These are phyloP conservation scores for Gorilla gorilla DNA, from an alignment of 2,113 vertebrate genomes.

Conservation along the genomic window DNA sequence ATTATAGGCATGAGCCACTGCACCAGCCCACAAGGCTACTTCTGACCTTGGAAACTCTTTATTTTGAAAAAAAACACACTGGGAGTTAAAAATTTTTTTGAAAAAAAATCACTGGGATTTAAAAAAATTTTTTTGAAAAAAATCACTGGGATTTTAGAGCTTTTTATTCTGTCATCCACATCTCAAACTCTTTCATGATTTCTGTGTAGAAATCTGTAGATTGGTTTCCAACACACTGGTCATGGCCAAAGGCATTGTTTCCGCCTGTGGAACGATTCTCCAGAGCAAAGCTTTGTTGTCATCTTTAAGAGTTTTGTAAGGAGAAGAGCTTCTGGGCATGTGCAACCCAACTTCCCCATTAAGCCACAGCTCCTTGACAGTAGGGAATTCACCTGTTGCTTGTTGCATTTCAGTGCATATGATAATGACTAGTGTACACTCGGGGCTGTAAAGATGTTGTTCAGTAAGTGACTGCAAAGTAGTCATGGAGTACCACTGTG, in stretches of 20 bases:
- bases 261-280: background rate
- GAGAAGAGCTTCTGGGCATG: background rate
- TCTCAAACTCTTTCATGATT: background rate
- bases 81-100: too few relatives aligned
- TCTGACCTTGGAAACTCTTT: too few relatives aligned
- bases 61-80: too few relatives aligned
- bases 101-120: too few relatives aligned
- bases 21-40: too few relatives aligned
- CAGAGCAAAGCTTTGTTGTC: background rate
- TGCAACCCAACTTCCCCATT: fast-evolving
- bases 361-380: background rate
- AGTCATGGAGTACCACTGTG: background rate
- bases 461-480: background rate
- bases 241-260: background rate
- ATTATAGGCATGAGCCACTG: too few relatives aligned
- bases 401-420: background rate
- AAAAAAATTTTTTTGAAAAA: background rate
- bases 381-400: background rate
- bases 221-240: background rate
- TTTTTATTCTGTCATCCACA: background rate
- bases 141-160: background rate
- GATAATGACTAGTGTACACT: background rate
- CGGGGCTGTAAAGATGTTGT: background rate
- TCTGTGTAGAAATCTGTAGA: background rate
- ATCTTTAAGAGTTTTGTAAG: background rate